Conservation (phyloP, 2,113 vertebrate species). For the Onychorhynchus coronatus region DNA sequence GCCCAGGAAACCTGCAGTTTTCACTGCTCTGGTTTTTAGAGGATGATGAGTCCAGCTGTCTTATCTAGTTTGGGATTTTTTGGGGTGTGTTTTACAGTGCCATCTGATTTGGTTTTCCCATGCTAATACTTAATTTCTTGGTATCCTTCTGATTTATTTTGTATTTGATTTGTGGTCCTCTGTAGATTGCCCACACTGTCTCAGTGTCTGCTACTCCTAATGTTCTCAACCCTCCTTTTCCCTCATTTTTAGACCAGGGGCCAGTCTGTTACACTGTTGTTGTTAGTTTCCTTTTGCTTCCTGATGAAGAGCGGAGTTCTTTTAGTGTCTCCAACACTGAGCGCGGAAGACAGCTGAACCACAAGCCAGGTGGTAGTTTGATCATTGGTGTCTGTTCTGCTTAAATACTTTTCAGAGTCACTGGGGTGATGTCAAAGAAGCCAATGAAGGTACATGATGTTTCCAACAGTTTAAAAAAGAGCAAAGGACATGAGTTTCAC, state of each 20-base stretch:
- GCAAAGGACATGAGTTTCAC: not conserved
- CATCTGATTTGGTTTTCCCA: not conserved
- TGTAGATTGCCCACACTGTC: not conserved
- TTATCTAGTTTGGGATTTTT: not conserved
- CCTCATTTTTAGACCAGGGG: not conserved
- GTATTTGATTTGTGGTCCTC: not conserved
- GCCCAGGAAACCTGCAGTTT: not conserved
- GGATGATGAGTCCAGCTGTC: not conserved
- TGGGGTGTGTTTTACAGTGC: not conserved
- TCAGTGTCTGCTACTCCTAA: not conserved
- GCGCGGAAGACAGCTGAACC: not conserved
- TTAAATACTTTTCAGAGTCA: not conserved
- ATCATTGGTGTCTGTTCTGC: not conserved
- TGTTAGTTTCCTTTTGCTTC: not conserved
- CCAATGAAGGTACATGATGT: not conserved
- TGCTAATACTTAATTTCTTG: not conserved
- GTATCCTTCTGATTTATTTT: not conserved
- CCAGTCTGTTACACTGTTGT: not conserved
- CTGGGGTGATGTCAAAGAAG: not conserved
- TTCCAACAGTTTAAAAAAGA: not conserved
- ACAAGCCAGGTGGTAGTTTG: not conserved
- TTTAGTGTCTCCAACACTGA: not conserved
- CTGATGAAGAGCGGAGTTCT: not conserved
- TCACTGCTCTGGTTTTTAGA: accelerated
- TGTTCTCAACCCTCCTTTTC: not conserved